Conservation (phyloP, 2,113 vertebrate species). For the Vimba vimba region DNA sequence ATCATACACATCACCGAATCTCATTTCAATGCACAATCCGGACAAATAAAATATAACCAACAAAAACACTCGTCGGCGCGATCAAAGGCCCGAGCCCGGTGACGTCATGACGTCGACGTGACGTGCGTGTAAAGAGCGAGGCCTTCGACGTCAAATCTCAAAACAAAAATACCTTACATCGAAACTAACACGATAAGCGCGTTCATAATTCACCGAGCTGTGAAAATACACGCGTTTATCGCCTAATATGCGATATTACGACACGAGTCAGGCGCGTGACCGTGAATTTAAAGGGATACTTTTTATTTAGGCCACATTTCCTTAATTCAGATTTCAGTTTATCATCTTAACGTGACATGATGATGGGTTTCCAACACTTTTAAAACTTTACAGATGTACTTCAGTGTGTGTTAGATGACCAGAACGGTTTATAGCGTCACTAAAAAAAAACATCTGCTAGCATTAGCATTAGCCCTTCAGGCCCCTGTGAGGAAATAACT, state of each 20-base stretch:
- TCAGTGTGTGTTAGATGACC: not conserved
- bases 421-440: not conserved
- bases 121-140: not conserved
- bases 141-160: conserved; percentile 21
- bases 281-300: not conserved
- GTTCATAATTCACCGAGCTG: rapidly evolving
- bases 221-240: rapidly evolving
- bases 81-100: not conserved
- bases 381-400: not conserved
- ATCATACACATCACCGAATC: not conserved
- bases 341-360: not conserved
- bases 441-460: conserved; percentile 44
- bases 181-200: not conserved
- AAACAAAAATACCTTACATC: not conserved
- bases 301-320: not conserved
- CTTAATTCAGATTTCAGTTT: not conserved
- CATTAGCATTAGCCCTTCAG: conserved; percentile 45
- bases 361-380: not conserved
- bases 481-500: not conserved
- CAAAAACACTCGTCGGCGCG: not conserved
- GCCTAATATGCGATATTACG: rapidly evolving
- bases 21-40: not conserved
- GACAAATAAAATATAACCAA: not conserved
- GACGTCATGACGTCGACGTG: not conserved
- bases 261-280: not conserved